These are phyloP conservation scores for Meteorus cinctellus DNA, from an alignment of 2,888 invertebrate genomes.

Conservation along the genomic window DNA sequence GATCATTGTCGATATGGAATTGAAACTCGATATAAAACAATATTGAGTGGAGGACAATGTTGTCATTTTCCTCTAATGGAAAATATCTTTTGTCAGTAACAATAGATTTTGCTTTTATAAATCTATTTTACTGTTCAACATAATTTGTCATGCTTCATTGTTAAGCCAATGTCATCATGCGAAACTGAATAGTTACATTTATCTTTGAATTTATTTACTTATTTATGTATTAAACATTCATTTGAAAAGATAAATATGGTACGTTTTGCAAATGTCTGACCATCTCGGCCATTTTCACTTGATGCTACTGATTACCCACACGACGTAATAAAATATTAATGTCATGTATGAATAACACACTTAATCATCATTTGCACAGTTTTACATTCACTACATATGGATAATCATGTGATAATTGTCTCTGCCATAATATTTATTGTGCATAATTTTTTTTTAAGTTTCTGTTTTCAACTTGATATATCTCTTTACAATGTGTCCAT, in stretches of 20 bases:
- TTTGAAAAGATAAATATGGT: background rate
- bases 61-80: slow-evolving; percentile 20
- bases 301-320: slow-evolving; percentile 14
- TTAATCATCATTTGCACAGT: slow-evolving; percentile 8
- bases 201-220: background rate
- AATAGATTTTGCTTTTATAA: background rate
- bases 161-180: background rate
- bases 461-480: background rate
- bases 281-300: slow-evolving; percentile 23
- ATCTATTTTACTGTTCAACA: background rate
- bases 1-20: slow-evolving; percentile 15
- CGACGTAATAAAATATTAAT: background rate
- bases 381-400: background rate
- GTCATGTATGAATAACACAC: background rate
- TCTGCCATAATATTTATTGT: slow-evolving; percentile 5
- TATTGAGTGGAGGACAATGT: slow-evolving; percentile 22
- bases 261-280: slow-evolving; percentile 25
- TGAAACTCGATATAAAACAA: background rate
- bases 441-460: background rate
- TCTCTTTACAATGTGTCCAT: background rate
- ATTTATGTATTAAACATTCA: slow-evolving; percentile 2
- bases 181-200: background rate
- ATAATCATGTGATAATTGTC: slow-evolving; percentile 1
- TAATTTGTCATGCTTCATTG: background rate
- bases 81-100: background rate